A percentile compares a stretch with the other conserved stretches of the same genome.
These are phyloP conservation scores for Ancistrus triradiatus DNA, from an alignment of 2,113 vertebrate genomes.

Conservation along the genomic window DNA sequence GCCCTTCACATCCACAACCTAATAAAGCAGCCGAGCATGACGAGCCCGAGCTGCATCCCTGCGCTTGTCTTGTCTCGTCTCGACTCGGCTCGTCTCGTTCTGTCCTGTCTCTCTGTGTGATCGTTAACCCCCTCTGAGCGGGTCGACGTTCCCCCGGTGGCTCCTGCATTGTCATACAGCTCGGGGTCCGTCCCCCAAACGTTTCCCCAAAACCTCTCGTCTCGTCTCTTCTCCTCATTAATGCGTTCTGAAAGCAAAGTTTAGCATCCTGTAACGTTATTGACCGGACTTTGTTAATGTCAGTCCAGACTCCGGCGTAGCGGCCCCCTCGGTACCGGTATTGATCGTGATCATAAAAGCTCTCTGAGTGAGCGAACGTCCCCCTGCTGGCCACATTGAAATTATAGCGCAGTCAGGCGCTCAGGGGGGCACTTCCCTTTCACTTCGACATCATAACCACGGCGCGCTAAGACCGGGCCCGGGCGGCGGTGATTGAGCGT, in stretches of 20 bases:
- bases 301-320: conserved; percentile 28
- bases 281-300: conserved; percentile 34
- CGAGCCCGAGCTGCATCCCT: too few relatives aligned
- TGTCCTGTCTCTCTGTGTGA: too few relatives aligned
- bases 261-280: conserved; percentile 27
- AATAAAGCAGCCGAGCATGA: too few relatives aligned
- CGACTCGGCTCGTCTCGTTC: background rate
- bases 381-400: conserved; percentile 33
- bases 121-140: too few relatives aligned
- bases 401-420: conserved; percentile 24
- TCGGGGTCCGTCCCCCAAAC: too few relatives aligned
- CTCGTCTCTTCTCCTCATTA: conserved; percentile 8
- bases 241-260: conserved; percentile 27
- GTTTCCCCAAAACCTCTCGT: background rate
- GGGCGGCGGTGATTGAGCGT: conserved; percentile 29
- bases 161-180: too few relatives aligned
- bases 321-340: conserved; percentile 39
- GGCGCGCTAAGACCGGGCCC: background rate
- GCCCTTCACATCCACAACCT: too few relatives aligned
- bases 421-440: conserved; percentile 27
- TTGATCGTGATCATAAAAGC: conserved; percentile 40
- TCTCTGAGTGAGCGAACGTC: conserved; percentile 30
- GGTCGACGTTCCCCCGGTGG: too few relatives aligned
- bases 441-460: conserved; percentile 28
- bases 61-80: background rate